Evolutionary conservation across 1,140 invertebrate species (phyloP), one percentile per base, ranked within the genome.

Genomic region (Magallana gigas): DNA sequence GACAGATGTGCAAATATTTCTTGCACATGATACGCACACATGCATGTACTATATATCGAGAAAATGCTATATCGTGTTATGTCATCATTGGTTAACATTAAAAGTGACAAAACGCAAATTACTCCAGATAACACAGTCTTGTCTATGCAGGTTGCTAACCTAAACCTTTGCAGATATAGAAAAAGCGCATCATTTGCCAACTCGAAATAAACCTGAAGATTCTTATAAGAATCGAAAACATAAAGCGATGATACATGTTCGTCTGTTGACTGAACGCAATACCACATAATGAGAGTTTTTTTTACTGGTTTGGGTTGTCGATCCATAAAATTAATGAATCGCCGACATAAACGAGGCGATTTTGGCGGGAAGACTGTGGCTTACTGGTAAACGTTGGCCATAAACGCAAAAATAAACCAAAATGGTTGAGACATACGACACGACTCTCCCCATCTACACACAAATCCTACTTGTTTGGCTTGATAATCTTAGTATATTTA

Each of bases 291-390:
- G 68, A 76, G 23, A 18, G 68, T 29, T 76, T 48, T 23, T 23
- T 29, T 76, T 36, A 29, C 68, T 29, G 68, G 23, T 76, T 76
- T 76, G 68, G 14, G 23, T 76, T 76, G 68, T 76, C 9, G 29
- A 7, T 76, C 68, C 68, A 76, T 76, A 76, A 76, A 76, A 29
- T 76, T 76, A 76, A 76, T 76, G 68, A 76, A 76, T 76, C 68
- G 8, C 68, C 23, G 68, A 18, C 12, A 76, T 76, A 76, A 76
- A 76, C 14, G 29, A 76, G 23, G 68, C 60, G 68, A 76, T 36
- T 76, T 18, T 76, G 68, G 68, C 68, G 68, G 23, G 23, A 71
- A 23, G 18, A 29, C 16, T 3, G 64, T 18, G 18, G 64, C 23
- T 76, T 36, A 36, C 18, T 18, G 18, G 23, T 76, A 76, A 29